Evolutionary conservation across 2,888 invertebrate genomes (phyloP), one percentile per base, ranked within the genome.

Genomic region (Phymatocera aterrima): DNA sequence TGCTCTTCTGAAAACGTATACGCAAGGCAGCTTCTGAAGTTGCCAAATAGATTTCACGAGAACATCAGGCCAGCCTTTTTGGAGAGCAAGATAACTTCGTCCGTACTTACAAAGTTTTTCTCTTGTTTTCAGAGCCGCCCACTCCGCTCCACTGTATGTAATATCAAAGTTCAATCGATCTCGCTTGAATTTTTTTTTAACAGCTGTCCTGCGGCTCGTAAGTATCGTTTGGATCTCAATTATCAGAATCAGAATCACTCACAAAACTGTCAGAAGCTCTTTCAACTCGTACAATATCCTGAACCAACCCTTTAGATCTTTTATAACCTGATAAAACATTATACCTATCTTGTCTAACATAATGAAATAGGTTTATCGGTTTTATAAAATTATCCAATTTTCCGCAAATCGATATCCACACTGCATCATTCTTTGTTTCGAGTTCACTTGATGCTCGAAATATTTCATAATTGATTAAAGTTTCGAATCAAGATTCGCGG

Each of bases 341-440:
- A 21, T 68, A 8, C 18, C 68, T 46, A 28, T 70, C 48, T 48
- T 70, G 46, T 70, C 12, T 70, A 15, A 24, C 21, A n/a, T 70
- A 48, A 48, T 70, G 21, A 70, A 5, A 21, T 15, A 46, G n/a
- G 21, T 68, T 68, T 40, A 68, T 24, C 18, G 48, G 70, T n/a
- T 70, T 70, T 28, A 70, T 70, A 48, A 6, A 4, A 70, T 70
- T 21, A n/a, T 48, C n/a, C 70, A 12, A 70, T 21, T 48, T n/a
- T 3, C 48, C 31, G 18, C 70, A 70, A 70, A 70, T 70, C 6
- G 28, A 12, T 15, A 28, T 28, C 70, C 70, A 70, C 15, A 70
- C 70, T 10, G 10, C 10, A 70, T 70, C 28, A 2, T 48, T 70
- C 28, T 70, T 70, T 8, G 40, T 28, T 70, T 70, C 48, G 6